Evolutionary conservation across 2,888 invertebrate species (phyloP), one percentile per base, ranked within the genome.

Genomic region (Tenthredo notha): DNA sequence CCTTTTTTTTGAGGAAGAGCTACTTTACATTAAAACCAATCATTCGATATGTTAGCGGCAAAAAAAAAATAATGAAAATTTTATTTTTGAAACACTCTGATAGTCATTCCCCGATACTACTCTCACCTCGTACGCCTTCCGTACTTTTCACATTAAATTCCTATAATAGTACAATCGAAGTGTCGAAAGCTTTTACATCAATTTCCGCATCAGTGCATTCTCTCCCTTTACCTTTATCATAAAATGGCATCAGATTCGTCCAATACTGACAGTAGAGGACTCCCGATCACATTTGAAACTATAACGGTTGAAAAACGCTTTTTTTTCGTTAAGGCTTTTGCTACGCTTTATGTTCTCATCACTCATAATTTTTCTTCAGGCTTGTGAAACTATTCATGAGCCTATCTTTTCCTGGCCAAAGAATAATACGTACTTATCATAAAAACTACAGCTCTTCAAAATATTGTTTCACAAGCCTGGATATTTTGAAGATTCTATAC

Each of bases 361-460:
- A 77, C 29, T 77, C 54, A 12, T 74, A 18, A 77, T 77, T 77
- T 54, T 29, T 18, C 0, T 54, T 33, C 29, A 77, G 77, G 50
- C 33, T 54, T 77, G 18, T 54, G 33, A 10, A 77, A 74, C 50
- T n/a, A 33, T 54, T n/a, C 33, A 61, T 40, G 40, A 58, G 21
- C 40, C n/a, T 7, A 37, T 21, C n/a, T 0, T 12, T 29, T 72
- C 1, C 40, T 18, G 40, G n/a, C n/a, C 70, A 72, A n/a, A 72
- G 4, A n/a, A 9, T 7, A n/a, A 40, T 33, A 72, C n/a, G n/a
- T 10, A 72, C 61, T 25, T 72, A n/a, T 29, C 40, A 15, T 40
- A 0, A 33, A 9, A 72, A 70, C 18, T 77, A 37, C n/a, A 21
- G 18, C 6, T 21, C 21, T 61, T 40, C 7, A 25, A 21, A 58